Conservation (phyloP, 1,140 invertebrate species). For the Brachionus koreanus region DNA sequence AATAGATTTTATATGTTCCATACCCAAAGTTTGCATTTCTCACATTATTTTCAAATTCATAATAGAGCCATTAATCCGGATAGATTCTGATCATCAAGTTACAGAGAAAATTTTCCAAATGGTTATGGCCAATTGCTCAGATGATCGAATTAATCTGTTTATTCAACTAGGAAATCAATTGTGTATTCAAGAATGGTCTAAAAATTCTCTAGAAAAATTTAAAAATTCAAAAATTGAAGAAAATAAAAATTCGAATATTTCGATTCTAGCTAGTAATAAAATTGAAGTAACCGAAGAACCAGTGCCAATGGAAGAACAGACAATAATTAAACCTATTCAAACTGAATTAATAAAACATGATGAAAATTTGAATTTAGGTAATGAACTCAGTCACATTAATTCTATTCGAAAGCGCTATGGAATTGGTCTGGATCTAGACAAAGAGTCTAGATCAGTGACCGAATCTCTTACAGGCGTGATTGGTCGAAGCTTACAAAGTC, state of each 20-base stretch:
- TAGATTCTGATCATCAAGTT: background rate
- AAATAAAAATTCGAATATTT: background rate
- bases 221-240: background rate
- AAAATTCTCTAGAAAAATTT: background rate
- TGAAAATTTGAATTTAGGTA: too few species aligned
- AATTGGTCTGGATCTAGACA: slow-evolving; percentile 46
- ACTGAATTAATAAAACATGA: background rate
- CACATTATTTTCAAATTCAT: slow-evolving; percentile 2
- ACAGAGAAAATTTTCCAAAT: background rate
- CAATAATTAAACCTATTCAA: too few species aligned
- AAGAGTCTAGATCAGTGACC: slow-evolving; percentile 40
- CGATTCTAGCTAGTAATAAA: background rate
- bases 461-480: slow-evolving; percentile 45
- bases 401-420: slow-evolving; percentile 47
- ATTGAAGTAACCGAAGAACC: too few species aligned
- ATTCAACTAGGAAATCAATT: background rate
- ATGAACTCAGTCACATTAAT: slow-evolving; percentile 32
- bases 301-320: too few species aligned
- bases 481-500: slow-evolving; percentile 47
- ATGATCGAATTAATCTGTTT: background rate
- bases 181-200: background rate
- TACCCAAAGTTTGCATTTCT: background rate
- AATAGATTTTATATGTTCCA: background rate
- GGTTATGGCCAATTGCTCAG: background rate
- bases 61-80: background rate